phyloP scores from a whole-genome alignment of 2,797 vertebrate genomes.

The Dendrocincla tyrannina region DNA sequence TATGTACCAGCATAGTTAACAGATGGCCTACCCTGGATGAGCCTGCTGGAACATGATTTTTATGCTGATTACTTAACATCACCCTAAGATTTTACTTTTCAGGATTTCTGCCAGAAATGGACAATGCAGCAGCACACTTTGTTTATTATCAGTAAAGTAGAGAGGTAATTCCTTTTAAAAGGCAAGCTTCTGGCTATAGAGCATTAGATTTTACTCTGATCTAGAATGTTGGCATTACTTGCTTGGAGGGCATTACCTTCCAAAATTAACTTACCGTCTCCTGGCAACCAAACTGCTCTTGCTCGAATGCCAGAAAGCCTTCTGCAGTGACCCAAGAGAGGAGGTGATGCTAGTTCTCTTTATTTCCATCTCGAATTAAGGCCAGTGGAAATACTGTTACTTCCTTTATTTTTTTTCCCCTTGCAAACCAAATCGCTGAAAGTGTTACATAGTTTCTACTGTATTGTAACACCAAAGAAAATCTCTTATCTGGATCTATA shows the following conservation, averaged over 20 bases:
- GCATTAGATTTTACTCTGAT: conserved; percentile 13
- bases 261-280: conserved; percentile 59
- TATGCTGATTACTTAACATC: conserved; percentile 8
- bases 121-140: not conserved
- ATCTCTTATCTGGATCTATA: not conserved
- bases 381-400: not conserved
- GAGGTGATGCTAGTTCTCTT: not conserved
- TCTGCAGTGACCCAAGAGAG: conserved; percentile 6
- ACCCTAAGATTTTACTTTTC: not conserved
- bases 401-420: not conserved
- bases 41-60: conserved; percentile 4
- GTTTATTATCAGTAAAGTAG: not conserved
- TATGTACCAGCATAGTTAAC: conserved; percentile 4
- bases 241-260: conserved; percentile 39
- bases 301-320: not conserved
- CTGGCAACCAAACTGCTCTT: conserved; percentile 53
- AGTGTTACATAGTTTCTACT: not conserved
- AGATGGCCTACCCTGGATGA: conserved; percentile 39
- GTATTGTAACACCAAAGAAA: not conserved
- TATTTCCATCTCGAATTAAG: not conserved
- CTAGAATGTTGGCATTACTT: conserved; percentile 20
- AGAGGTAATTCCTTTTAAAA: conserved; percentile 24
- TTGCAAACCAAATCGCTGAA: not conserved
- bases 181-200: not conserved
- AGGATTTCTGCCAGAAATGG: not conserved